These are phyloP conservation scores for Oscheius onirici DNA, from an alignment of 2,888 invertebrate genomes.

Conservation along the genomic window DNA sequence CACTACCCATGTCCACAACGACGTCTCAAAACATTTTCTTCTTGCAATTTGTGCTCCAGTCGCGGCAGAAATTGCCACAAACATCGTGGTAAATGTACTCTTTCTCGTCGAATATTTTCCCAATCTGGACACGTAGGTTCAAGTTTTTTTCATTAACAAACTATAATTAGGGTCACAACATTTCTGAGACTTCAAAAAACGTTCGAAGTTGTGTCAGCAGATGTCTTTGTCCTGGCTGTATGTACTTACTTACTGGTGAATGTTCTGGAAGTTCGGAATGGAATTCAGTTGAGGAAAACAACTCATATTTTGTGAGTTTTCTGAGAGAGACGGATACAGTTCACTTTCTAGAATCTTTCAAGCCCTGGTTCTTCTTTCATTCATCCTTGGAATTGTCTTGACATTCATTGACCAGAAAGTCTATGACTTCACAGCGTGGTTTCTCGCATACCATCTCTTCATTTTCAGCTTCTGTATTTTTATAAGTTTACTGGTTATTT, in stretches of 20 bases:
- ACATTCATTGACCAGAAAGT: background rate
- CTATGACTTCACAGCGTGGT: background rate
- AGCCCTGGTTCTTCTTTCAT: background rate
- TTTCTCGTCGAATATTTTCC: slow-evolving; percentile 18
- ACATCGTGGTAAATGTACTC: slow-evolving; percentile 2
- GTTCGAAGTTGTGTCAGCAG: background rate
- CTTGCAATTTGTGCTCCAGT: slow-evolving; percentile 6
- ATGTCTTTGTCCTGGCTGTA: slow-evolving; percentile 4
- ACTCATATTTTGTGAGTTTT: slow-evolving; percentile 4
- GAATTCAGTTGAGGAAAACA: background rate
- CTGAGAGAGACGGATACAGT: background rate
- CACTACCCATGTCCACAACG: slow-evolving; percentile 19
- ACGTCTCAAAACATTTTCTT: slow-evolving; percentile 13
- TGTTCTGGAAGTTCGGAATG: slow-evolving; percentile 3
- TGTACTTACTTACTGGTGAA: background rate
- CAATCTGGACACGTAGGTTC: slow-evolving; percentile 5
- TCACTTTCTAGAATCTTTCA: background rate
- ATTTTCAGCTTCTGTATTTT: background rate
- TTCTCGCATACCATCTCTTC: background rate
- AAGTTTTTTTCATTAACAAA: background rate
- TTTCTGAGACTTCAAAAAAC: slow-evolving; percentile 1
- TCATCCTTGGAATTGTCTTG: background rate
- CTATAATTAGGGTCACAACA: background rate
- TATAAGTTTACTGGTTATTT: background rate
- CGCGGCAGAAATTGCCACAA: background rate